Evolutionary conservation across 2,888 invertebrate species (phyloP).

Genomic region (Pterostichus madidus): DNA sequence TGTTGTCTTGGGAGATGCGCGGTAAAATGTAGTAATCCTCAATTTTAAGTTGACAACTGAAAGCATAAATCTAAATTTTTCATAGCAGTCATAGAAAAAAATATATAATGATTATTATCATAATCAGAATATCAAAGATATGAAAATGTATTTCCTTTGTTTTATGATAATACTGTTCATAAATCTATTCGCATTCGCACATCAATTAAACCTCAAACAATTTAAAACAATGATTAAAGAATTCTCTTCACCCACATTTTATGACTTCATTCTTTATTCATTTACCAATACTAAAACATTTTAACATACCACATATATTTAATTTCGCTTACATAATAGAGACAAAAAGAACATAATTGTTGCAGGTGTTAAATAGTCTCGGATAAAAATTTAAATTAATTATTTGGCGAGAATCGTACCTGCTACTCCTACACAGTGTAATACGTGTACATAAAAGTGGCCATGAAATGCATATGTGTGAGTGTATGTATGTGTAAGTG

Average conservation of each 20-base stretch:
- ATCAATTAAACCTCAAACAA: no score
- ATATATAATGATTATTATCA: no score
- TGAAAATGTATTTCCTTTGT: no score
- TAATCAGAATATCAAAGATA: no score
- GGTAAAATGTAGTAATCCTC: no score
- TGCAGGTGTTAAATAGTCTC: constrained; percentile 29
- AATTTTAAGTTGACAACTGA: no score
- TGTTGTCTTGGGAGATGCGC: no score
- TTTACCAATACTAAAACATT: background rate
- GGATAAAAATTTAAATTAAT: constrained; percentile 49
- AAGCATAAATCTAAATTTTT: no score
- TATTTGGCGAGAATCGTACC: constrained; percentile 33
- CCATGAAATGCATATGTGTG: constrained; percentile 40
- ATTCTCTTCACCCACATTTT: constrained; percentile 16
- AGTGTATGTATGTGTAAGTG: background rate
- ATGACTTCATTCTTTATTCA: constrained; percentile 30
- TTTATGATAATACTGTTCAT: no score
- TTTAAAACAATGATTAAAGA: background rate
- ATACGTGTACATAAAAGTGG: background rate
- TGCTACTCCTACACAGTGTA: constrained; percentile 3
- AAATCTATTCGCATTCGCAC: no score
- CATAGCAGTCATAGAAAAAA: no score
- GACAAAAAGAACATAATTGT: constrained; percentile 24
- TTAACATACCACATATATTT: background rate
- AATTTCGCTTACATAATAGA: constrained; percentile 18